Evolutionary conservation across 1,140 invertebrate genomes (phyloP).

Genomic region (Luehdorfia chinensis): DNA sequence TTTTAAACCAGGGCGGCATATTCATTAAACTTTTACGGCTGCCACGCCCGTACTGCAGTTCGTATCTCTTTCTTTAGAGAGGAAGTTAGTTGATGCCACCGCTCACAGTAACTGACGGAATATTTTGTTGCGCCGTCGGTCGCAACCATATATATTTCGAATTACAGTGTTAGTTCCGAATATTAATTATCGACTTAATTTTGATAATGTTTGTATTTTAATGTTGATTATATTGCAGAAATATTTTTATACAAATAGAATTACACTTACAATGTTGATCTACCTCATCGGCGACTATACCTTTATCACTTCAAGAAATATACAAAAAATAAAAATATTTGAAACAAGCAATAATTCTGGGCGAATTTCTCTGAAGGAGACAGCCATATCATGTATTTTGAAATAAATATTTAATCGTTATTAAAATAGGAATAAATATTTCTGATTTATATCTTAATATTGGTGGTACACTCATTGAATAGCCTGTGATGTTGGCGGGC

Average conservation of each 20-base stretch:
- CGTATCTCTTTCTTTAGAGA: too few species aligned
- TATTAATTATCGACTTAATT: slow-evolving; percentile 53
- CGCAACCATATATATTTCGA: slow-evolving; percentile 29
- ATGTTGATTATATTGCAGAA: slow-evolving; percentile 74
- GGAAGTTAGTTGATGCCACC: too few species aligned
- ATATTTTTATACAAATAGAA: slow-evolving; percentile 73
- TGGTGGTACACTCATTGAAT: not conserved
- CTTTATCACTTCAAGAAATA: slow-evolving; percentile 31
- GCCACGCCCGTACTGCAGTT: too few species aligned
- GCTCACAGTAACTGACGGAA: slow-evolving; percentile 24
- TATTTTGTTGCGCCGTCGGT: slow-evolving; percentile 35
- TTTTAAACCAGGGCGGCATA: too few species aligned
- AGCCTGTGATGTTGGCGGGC: slow-evolving; percentile 11
- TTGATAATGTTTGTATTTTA: slow-evolving; percentile 74
- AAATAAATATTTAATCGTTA: slow-evolving; percentile 11
- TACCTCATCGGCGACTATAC: slow-evolving; percentile 64
- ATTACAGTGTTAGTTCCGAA: slow-evolving; percentile 5
- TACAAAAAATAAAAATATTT: slow-evolving; percentile 19
- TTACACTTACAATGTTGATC: slow-evolving; percentile 58
- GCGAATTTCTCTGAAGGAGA: not conserved
- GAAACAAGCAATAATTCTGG: slow-evolving; percentile 20
- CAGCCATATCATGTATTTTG: slow-evolving; percentile 2
- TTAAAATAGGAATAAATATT: slow-evolving; percentile 5
- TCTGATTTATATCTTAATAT: not conserved
- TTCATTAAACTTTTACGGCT: too few species aligned